Base-by-base conservation (phyloP, 2,888 invertebrate species). In the Panorpa germanica region DNA sequence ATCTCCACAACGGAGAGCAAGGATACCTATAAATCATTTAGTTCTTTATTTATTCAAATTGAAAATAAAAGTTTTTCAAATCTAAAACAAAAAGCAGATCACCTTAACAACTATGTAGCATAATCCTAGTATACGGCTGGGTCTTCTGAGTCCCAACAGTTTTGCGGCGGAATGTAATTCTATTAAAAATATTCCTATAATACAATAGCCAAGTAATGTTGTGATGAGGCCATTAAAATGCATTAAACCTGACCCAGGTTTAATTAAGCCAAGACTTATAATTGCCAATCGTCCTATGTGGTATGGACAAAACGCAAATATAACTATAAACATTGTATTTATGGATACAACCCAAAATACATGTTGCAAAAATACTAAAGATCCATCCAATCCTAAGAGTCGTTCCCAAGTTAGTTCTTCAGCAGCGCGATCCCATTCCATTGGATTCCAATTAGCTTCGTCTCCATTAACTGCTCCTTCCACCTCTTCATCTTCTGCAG, bases 391-490 rank as follows among this genome's bases (percentile, higher is more conserved):
- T 0, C 96, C 96, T 2, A 98, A 61, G 5, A 98, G 59, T 38
- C 93, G 68, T 49, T 98, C 96, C 98, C 98, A 98, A 0, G 96
- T 98, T 15, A 98, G 58, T 51, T 98, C 98, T 47, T 95, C 98
- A 8, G 86, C 90, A 0, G 91, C 91, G 37, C 93, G 64, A 48
- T 96, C 95, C 93, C 93, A 96, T 47, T 95, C 95, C 68, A 95
- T 88, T 0, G 91, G 93, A 54, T 95, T 95, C 91, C 95, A 95
- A 46, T 91, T 91, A 35, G 72, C 81, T 44, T 80, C 77, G 4
- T 71, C 70, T 18, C 63, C 70, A 39, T 68, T 43, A 52, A 25
- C 46, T 48, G 40, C 57, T 49, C 41, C 56, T 46, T 43, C 55
- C 44, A 29, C 49, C 46, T 43, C 63, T 43, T 40, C 63, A 43